Evolutionary conservation across 1,140 invertebrate genomes (phyloP), one percentile per base, ranked within the genome.

Genomic region (Drosophila parabipectinata): DNA sequence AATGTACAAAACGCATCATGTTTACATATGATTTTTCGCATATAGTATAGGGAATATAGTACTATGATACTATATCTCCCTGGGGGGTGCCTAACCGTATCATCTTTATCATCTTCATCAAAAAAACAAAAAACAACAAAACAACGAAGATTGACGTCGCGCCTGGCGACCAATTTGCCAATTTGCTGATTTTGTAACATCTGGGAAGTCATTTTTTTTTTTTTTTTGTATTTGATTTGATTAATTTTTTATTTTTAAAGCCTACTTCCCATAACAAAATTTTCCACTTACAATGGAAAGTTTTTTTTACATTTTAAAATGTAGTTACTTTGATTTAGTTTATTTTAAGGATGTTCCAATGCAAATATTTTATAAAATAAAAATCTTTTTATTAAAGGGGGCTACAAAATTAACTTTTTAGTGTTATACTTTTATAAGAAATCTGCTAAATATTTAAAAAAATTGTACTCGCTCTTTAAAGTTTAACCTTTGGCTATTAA

Each of bases 131-230:
- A 28, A 61, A 45, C 26, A 37, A 41, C 21, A 47, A 44, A 50
- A 18, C 34, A 61, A 45, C 32, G 30, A 26, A 39, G 53, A 66
- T 44, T 75, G 72, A 75, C 72, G 72, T 75, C 28, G 18, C 12
- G 32, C 67, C 56, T 54, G 28, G 37, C 53, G 32, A 34, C 67
- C 67, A 72, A 61, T 72, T 72, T 54, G 68, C 44, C 68, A 73
- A 56, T 74, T 74, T 57, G 59, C 66, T 48, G 34, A 53, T 61
- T 62, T 47, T 37, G 50, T 9, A 26, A 69, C 10, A 34, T 58
- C 54, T 66, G 10, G 26, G 26, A 28, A 14, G 3, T 41, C 39
- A 14, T 41, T 15, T 14, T 14, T 15, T 21, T 21, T 41, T 15
- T n/a, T 41, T 14, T 14, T 5, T 14, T 45, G 26, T 5, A 18